Base-by-base conservation (phyloP, 2,797 vertebrate species). In the Sphenodon punctatus region DNA sequence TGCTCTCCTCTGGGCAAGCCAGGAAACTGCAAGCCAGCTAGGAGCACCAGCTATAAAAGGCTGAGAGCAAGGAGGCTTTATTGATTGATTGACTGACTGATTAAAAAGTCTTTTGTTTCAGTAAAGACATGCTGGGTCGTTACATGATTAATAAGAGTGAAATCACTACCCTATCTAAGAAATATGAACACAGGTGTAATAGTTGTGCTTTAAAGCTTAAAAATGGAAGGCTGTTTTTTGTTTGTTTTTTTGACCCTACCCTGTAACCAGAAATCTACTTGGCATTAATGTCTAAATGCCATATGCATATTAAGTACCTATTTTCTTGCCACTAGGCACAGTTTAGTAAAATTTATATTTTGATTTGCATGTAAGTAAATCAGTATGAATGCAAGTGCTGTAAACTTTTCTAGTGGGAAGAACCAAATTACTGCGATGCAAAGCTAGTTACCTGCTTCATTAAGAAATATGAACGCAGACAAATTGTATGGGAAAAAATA, bases 381-480 rank as follows among this genome's bases (percentile, higher is more conserved):
- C 84, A 81, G 84, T 84, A 80, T 69, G 83, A 90, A 85, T 83
- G 74, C 80, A 92, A 89, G 93, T 85, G 66, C 39, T 80, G 66
- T 87, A 74, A 90, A 92, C 70, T 91, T 93, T 88, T 81, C 86
- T 88, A 46, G 70, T 61, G 75, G 80, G 80, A 53, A 84, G 82
- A 86, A 76, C 51, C 61, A 86, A 89, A 93, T 94, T 92, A 75
- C 85, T 32, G 23, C 93, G 88, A 93, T 88, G 73, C 69, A 65
- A 82, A 90, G 66, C 78, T 73, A 81, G 91, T 90, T 95, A 90
- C 88, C 89, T 93, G 72, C 78, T 92, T 93, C 89, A 92, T 95
- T 94, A 95, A 78, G 69, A 92, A 84, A 70, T 84, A 87, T 83
- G 80, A 94, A 56, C 86, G 64, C 23, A 70, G 81, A 89, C 1